Conservation (phyloP, 2,888 invertebrate genomes). For the Idaea straminata region DNA sequence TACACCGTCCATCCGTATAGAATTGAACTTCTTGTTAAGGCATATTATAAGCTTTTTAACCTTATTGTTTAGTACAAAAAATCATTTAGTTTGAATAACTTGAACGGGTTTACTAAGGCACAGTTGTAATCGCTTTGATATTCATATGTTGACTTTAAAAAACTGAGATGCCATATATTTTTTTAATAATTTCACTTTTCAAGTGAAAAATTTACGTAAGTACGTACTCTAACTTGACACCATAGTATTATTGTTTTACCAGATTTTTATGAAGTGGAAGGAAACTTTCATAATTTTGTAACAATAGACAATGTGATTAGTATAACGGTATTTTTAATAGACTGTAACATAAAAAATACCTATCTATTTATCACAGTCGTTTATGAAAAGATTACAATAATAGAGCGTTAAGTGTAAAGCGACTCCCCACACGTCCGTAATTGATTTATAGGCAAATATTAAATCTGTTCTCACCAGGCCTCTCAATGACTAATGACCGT, state of each 20-base stretch:
- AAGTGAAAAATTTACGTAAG: no score
- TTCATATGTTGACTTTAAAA: background rate
- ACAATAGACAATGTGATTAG: background rate
- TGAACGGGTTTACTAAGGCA: constrained; percentile 20
- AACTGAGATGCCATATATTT: background rate
- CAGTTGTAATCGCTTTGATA: background rate
- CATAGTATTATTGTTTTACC: no score
- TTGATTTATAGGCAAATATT: constrained; percentile 78
- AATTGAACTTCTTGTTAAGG: background rate
- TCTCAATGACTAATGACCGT: constrained; percentile 63
- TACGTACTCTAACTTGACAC: no score
- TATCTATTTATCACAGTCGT: constrained; percentile 1
- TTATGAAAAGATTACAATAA: constrained; percentile 38
- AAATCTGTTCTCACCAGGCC: constrained; percentile 71
- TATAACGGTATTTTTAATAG: background rate
- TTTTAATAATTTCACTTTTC: background rate
- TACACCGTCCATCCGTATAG: constrained; percentile 6
- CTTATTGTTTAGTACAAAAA: constrained; percentile 69
- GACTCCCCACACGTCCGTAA: constrained; percentile 62
- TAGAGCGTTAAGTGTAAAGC: constrained; percentile 61
- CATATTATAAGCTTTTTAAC: constrained; percentile 58
- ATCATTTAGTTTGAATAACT: constrained; percentile 71
- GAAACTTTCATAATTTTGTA: background rate
- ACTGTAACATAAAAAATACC: background rate
- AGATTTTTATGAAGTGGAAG: no score